Conservation (phyloP, 2,888 invertebrate species). For the Thelaira solivaga region DNA sequence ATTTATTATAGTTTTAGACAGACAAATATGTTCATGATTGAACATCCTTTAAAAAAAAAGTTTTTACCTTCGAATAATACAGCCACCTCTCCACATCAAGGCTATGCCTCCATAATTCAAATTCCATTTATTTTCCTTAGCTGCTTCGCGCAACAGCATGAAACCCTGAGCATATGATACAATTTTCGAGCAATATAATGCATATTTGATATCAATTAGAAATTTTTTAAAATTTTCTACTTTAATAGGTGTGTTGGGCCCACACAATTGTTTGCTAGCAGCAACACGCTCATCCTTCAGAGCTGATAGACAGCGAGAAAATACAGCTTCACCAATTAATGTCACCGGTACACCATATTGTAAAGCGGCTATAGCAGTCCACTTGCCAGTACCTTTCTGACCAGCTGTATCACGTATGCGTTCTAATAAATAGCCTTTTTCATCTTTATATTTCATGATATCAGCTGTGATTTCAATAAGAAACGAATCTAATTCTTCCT, state of each 20-base stretch:
- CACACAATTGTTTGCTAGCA: slow-evolving; percentile 87
- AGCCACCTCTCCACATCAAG: slow-evolving; percentile 99
- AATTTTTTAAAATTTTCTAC: slow-evolving; percentile 87
- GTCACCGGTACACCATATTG: slow-evolving; percentile 98
- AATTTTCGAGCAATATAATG: slow-evolving; percentile 97
- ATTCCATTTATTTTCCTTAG: slow-evolving; percentile 93
- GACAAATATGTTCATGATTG: no score
- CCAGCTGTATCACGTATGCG: slow-evolving; percentile 98
- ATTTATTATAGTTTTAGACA: no score
- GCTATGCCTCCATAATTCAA: slow-evolving; percentile 98
- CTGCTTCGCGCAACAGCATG: slow-evolving; percentile 95
- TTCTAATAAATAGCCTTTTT: slow-evolving; percentile 87
- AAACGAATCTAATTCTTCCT: slow-evolving; percentile 95
- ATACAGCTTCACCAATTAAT: slow-evolving; percentile 98
- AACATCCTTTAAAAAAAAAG: no score
- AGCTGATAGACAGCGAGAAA: slow-evolving; percentile 95
- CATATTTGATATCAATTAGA: slow-evolving; percentile 89
- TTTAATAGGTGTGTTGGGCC: slow-evolving; percentile 81
- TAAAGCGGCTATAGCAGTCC: slow-evolving; percentile 97
- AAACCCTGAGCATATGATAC: slow-evolving; percentile 99
- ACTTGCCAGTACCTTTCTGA: slow-evolving; percentile 99
- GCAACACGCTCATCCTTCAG: slow-evolving; percentile 90
- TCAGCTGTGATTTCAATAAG: slow-evolving; percentile 98
- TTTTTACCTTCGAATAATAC: slow-evolving; percentile 94
- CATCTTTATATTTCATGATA: slow-evolving; percentile 92